These are phyloP conservation scores for Phalloptychus januarius DNA, from an alignment of 2,797 vertebrate genomes.

Conservation along the genomic window DNA sequence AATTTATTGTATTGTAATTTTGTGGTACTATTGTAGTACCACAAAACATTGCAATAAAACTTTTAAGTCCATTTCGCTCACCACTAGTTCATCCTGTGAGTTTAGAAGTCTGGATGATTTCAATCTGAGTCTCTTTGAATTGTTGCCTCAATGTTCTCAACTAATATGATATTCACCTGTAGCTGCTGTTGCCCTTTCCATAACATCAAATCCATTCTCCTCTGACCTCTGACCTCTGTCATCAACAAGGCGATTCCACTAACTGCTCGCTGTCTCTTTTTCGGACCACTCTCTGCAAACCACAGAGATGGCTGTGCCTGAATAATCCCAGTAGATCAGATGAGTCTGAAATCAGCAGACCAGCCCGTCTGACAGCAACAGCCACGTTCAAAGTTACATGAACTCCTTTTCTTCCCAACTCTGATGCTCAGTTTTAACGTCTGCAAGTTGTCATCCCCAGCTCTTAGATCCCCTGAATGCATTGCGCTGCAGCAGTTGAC, in stretches of 20 bases:
- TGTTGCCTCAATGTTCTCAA: not conserved
- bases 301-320: not conserved
- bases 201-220: not conserved
- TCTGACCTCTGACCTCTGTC: not conserved
- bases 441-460: not conserved
- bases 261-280: not conserved
- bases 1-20: too few species aligned
- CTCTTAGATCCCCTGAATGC: not conserved
- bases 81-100: too few species aligned
- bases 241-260: not conserved
- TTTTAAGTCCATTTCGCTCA: too few species aligned
- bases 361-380: not conserved
- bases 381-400: not conserved
- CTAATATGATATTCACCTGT: not conserved
- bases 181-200: not conserved
- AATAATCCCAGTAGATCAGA: not conserved
- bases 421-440: not conserved
- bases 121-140: not conserved
- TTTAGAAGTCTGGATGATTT: not conserved
- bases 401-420: not conserved
- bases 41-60: too few species aligned
- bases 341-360: not conserved
- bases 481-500: not conserved
- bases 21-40: too few species aligned
- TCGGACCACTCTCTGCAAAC: not conserved